Conservation (phyloP, 2,113 vertebrate species). For the Scatophagus argus region DNA sequence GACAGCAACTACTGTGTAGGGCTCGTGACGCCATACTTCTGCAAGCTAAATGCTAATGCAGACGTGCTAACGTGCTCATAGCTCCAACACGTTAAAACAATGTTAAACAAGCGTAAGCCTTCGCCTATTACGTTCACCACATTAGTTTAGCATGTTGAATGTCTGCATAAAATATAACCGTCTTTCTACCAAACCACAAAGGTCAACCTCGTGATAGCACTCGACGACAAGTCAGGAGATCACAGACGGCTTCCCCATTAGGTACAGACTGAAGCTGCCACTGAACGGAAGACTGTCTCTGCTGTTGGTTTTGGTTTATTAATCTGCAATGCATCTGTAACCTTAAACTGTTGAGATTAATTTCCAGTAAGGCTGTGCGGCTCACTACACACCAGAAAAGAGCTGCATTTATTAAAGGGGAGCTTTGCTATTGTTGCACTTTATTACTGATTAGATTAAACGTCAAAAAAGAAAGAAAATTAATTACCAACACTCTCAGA, state of each 20-base stretch:
- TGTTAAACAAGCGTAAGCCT: not conserved
- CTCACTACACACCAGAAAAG: not conserved
- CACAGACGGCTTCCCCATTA: too few relatives aligned
- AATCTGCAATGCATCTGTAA: not conserved
- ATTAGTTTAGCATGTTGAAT: not conserved
- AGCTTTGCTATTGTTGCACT: not conserved
- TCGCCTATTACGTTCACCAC: not conserved
- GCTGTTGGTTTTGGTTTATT: not conserved
- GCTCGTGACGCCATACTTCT: not conserved
- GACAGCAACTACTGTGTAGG: too few relatives aligned
- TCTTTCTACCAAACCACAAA: not conserved
- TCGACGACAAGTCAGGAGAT: not conserved
- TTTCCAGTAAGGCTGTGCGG: not conserved
- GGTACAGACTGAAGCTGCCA: too few relatives aligned
- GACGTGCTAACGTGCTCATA: not conserved
- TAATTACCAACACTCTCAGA: too few relatives aligned
- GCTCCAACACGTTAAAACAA: not conserved
- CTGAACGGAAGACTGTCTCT: too few relatives aligned
- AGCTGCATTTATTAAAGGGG: too few relatives aligned
- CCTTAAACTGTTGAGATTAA: not conserved
- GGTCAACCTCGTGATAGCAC: not conserved
- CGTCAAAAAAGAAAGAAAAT: not conserved
- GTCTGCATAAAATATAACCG: not conserved
- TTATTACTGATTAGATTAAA: not conserved
- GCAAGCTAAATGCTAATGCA: not conserved